Conservation (phyloP, 2,113 vertebrate species). For the Nesogale talazaci region DNA sequence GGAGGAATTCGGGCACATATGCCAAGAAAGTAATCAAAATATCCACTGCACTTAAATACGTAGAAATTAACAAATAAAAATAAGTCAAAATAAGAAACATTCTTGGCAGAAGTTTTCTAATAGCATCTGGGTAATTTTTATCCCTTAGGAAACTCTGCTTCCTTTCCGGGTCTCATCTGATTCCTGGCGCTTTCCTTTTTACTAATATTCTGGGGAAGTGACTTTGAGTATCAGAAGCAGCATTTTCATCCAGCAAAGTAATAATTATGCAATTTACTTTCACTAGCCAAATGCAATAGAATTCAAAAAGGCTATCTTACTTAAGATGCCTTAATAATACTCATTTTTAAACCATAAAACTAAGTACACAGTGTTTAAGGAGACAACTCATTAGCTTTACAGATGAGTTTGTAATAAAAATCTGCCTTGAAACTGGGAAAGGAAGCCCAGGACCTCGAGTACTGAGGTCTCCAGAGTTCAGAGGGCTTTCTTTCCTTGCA, state of each 20-base stretch:
- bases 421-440: constrained; percentile 23
- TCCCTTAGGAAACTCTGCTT: neutral
- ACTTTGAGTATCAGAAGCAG: constrained; percentile 50
- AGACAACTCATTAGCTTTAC: constrained; percentile 67
- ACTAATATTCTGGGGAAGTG: constrained; percentile 53
- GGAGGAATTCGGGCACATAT: neutral
- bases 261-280: constrained; percentile 72
- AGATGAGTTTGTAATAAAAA: constrained; percentile 64
- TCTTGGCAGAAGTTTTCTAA: neutral
- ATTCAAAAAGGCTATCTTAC: constrained; percentile 54
- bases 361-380: constrained; percentile 57
- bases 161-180: neutral
- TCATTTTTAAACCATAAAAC: constrained; percentile 67
- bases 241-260: constrained; percentile 29
- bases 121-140: neutral
- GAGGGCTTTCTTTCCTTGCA: constrained; percentile 40
- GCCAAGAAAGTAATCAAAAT: neutral
- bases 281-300: constrained; percentile 61
- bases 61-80: constrained; percentile 1
- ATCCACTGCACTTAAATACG: neutral
- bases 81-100: neutral
- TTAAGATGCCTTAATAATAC: constrained; percentile 63
- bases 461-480: constrained; percentile 46
- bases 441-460: neutral
- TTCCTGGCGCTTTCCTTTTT: constrained; percentile 23